These are phyloP conservation scores for Sylvilagus bachmani DNA, from an alignment of 2,113 vertebrate species.

Conservation along the genomic window DNA sequence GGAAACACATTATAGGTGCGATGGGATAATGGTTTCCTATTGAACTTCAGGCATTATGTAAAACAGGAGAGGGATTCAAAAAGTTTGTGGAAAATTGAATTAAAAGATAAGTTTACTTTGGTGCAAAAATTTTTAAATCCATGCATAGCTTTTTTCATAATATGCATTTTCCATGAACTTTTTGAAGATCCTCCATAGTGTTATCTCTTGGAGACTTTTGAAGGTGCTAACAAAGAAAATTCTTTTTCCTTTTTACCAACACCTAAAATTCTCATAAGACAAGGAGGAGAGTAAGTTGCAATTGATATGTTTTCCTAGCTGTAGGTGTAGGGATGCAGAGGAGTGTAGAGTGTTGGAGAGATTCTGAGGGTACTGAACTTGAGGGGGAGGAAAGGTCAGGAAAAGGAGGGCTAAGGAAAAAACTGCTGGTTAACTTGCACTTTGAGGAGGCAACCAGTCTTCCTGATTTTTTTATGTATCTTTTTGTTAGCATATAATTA, in stretches of 20 bases:
- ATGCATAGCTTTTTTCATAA: too few species aligned
- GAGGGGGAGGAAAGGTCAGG: not conserved
- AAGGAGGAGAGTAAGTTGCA: not conserved
- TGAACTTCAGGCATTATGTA: not conserved
- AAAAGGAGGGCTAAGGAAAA: not conserved
- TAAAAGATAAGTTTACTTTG: too few species aligned
- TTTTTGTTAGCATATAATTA: constrained; percentile 41
- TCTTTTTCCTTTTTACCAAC: constrained; percentile 33
- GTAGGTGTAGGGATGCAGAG: not conserved
- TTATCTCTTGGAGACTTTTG: not conserved
- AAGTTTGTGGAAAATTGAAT: too few species aligned
- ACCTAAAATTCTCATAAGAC: constrained; percentile 30
- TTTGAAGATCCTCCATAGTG: not conserved
- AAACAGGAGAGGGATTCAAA: too few species aligned
- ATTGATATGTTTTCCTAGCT: not conserved
- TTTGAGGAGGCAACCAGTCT: not conserved
- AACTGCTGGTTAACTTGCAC: not conserved
- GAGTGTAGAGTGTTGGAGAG: not conserved
- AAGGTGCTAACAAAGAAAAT: not conserved
- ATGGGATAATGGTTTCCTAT: not conserved
- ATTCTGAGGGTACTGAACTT: not conserved
- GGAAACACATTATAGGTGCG: not conserved
- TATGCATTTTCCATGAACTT: too few species aligned
- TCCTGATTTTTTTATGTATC: not conserved
- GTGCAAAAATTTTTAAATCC: too few species aligned